Percentiles rank a stretch among this genome's conserved stretches.
Conservation (phyloP, 2,888 invertebrate genomes). For the Clitarchus hookeri region DNA sequence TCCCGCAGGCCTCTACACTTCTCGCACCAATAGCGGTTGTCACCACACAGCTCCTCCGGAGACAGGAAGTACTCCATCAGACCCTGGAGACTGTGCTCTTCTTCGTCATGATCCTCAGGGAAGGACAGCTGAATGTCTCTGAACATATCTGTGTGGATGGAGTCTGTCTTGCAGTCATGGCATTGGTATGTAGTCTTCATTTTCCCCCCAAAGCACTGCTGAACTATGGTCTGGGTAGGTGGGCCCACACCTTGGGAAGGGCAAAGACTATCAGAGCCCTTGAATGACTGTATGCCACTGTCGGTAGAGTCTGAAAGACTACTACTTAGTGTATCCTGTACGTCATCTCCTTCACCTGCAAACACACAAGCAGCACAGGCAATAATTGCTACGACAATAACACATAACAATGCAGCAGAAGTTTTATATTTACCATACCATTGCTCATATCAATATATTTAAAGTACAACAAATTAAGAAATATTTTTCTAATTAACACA, state of each 20-base stretch:
- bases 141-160: constrained; percentile 76
- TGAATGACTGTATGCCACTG: constrained; percentile 54
- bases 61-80: constrained; percentile 78
- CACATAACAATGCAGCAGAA: too few species aligned
- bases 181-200: constrained; percentile 76
- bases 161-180: constrained; percentile 70
- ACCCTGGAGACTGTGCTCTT: constrained; percentile 62
- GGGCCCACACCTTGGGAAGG: constrained; percentile 22
- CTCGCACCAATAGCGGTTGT: constrained; percentile 82
- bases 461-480: too few species aligned
- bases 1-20: constrained; percentile 75
- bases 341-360: constrained; percentile 49
- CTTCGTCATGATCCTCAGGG: constrained; percentile 53
- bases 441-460: too few species aligned
- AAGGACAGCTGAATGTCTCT: constrained; percentile 79
- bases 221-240: constrained; percentile 47
- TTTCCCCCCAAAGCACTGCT: constrained; percentile 77
- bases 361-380: background rate
- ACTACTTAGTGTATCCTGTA: constrained; percentile 51
- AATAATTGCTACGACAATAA: background rate
- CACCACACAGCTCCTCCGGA: constrained; percentile 76
- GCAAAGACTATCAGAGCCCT: constrained; percentile 48
- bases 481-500: too few species aligned
- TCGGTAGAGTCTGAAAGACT: constrained; percentile 54
- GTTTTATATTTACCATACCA: too few species aligned